phyloP scores from a whole-genome alignment of 2,113 vertebrate species.

The Columba livia region DNA sequence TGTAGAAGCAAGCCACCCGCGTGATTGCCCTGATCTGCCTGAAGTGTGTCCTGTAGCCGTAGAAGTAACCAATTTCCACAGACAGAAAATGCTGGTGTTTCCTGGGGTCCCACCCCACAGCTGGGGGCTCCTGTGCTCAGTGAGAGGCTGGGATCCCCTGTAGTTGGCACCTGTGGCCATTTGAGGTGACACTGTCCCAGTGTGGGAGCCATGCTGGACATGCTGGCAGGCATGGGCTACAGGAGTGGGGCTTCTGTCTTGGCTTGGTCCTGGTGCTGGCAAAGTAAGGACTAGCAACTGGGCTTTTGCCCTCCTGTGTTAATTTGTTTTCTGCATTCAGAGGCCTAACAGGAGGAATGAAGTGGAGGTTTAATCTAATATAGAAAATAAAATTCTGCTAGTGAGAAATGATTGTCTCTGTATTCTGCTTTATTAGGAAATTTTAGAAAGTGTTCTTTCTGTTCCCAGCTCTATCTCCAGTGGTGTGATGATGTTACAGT shows the following conservation, averaged over 20 bases:
- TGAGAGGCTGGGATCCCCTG: not conserved
- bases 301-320: not conserved
- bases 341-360: not conserved
- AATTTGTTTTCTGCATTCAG: not conserved
- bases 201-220: fast-evolving
- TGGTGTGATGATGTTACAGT: constrained; percentile 96
- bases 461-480: constrained; percentile 90
- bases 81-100: not conserved
- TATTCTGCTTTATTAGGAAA: constrained; percentile 58
- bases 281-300: not conserved
- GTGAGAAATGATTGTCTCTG: constrained; percentile 53
- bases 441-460: constrained; percentile 72
- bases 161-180: fast-evolving
- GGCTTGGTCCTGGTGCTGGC: not conserved
- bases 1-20: not conserved
- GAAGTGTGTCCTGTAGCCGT: not conserved
- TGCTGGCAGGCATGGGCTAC: not conserved
- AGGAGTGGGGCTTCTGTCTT: not conserved
- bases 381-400: constrained; percentile 22
- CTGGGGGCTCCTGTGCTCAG: fast-evolving
- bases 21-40: not conserved
- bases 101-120: not conserved
- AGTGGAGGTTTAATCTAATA: constrained; percentile 31
- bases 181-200: fast-evolving
- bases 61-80: not conserved